Base-by-base conservation (phyloP, 2,113 vertebrate genomes). In the Columba janthina region DNA sequence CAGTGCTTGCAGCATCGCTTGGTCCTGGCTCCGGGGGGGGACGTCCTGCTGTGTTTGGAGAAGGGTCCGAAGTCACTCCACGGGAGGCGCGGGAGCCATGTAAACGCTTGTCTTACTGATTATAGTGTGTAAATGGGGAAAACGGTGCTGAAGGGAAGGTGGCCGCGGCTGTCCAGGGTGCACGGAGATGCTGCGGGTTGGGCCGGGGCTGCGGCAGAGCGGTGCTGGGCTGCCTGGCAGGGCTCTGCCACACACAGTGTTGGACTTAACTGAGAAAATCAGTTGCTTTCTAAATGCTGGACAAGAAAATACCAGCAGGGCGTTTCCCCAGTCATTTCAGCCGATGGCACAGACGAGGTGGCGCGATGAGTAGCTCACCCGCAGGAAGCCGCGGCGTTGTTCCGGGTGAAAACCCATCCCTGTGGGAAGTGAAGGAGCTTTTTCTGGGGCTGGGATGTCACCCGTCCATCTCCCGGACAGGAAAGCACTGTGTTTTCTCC, bases 81-180 rank as follows among this genome's bases (percentile, higher is more conserved):
- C 4, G 0, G 6, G 58, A 14, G 58, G 4, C 5, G 11, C 1
- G 2, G 38, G 15, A 15, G 57, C 0, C 42, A 44, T 7, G 15
- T 44, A 17, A 44, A 44, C 42, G 15, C 42, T 42, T 15, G 15
- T 42, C 42, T 42, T 42, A 44, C 15, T 44, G 12, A 1, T 6
- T 11, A 1, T 7, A 34, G 57, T 0, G 6, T 34, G 5, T 4
- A 3, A 6, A 65, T 4, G 9, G 42, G 42, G 36, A 5, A 10
- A 36, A 15, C 3, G 2, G 19, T 0, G 7, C 40, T 8, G 51
- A 11, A 15, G 54, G 57, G 66, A 8, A 15, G 56, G n/a, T 1
- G 8, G 1, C 3, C 3, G 0, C 0, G 5, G 20, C 44, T 26
- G 24, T 6, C 17, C 2, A 0, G 70, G 42, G 15, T 16, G 42